Conservation (phyloP, 2,888 invertebrate species). For the Clivina fossor region DNA sequence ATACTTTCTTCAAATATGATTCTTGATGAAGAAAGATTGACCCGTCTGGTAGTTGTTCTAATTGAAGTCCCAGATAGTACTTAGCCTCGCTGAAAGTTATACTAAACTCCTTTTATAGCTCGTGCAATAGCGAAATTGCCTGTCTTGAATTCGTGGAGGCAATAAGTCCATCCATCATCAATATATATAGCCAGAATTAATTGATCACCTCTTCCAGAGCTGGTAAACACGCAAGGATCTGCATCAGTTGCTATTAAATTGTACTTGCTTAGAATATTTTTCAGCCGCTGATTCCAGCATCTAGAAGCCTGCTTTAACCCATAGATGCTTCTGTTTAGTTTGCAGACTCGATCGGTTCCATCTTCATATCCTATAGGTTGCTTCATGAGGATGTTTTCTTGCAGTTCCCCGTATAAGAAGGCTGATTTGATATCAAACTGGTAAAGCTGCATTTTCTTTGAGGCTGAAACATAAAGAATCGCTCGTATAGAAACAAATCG, state of each 20-base stretch:
- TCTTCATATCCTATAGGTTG: constrained; percentile 46
- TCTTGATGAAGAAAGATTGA: constrained; percentile 20
- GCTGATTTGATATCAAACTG: constrained; percentile 46
- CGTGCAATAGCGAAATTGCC: neutral
- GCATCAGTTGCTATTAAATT: neutral
- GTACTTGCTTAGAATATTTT: constrained; percentile 29
- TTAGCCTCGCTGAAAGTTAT: constrained; percentile 3
- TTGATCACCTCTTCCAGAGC: neutral
- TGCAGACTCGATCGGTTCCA: constrained; percentile 42
- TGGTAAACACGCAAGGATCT: constrained; percentile 7
- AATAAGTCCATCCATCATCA: constrained; percentile 35
- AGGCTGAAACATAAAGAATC: constrained; percentile 41
- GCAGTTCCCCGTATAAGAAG: constrained; percentile 42
- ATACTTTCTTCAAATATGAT: constrained; percentile 7
- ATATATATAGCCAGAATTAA: constrained; percentile 38
- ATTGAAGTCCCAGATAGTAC: constrained; percentile 29
- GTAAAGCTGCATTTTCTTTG: constrained; percentile 36
- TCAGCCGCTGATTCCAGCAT: constrained; percentile 45
- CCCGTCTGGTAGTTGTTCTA: constrained; percentile 30
- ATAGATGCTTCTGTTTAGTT: constrained; percentile 45
- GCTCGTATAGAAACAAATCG: constrained; percentile 42
- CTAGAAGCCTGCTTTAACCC: constrained; percentile 48
- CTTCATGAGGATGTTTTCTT: constrained; percentile 46
- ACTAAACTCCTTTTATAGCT: neutral
- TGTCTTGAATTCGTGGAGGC: neutral